phyloP scores from a whole-genome alignment of 2,797 vertebrate species.

The Sitta carolinensis region DNA sequence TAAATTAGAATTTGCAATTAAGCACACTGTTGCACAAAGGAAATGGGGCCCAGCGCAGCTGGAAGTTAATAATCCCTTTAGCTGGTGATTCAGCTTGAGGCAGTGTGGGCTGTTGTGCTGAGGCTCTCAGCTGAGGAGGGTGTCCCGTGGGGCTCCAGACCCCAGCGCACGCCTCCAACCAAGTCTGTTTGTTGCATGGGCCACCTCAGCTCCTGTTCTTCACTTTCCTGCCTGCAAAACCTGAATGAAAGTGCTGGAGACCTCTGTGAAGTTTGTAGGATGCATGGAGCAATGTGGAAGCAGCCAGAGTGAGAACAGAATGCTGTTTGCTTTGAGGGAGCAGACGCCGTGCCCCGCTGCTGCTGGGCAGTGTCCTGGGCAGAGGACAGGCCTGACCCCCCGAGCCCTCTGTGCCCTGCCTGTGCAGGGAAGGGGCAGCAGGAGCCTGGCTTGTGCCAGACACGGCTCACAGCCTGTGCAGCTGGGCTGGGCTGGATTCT shows the following conservation, averaged over 20 bases:
- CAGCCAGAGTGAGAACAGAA: background rate
- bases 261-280: background rate
- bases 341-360: background rate
- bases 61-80: conserved; percentile 43
- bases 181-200: accelerated
- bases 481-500: background rate
- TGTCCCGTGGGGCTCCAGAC: background rate
- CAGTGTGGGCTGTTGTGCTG: background rate
- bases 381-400: too few relatives aligned
- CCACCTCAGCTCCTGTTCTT: background rate
- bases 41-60: conserved; percentile 46
- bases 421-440: background rate
- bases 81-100: background rate
- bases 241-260: background rate
- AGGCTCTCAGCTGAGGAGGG: background rate
- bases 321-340: background rate
- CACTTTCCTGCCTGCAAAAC: background rate
- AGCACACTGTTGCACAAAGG: conserved; percentile 40
- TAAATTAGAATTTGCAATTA: conserved; percentile 49
- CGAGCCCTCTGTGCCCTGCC: background rate
- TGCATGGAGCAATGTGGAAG: accelerated
- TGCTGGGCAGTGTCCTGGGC: background rate
- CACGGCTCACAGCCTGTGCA: accelerated
- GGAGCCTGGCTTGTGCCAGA: accelerated
- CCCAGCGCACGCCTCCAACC: accelerated